Conservation (phyloP, 2,113 vertebrate genomes). For the Peucedramus taeniatus region DNA sequence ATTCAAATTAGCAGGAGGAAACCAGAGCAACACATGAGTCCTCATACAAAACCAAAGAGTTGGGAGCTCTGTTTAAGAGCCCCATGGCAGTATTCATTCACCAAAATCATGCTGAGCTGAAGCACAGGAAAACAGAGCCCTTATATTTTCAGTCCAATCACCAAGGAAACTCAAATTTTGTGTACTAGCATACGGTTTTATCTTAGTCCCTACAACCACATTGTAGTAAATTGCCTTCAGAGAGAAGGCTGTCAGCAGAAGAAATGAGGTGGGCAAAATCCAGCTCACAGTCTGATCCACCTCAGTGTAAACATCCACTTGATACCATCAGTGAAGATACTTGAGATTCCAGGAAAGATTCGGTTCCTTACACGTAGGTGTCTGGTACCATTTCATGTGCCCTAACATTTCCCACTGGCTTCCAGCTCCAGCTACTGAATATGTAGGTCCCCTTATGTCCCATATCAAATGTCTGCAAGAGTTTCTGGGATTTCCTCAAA, state of each 20-base stretch:
- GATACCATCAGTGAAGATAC: background rate
- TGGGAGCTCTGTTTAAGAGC: background rate
- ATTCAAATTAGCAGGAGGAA: background rate
- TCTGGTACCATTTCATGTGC: background rate
- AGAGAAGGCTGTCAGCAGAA: background rate
- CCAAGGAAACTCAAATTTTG: background rate
- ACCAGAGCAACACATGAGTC: background rate
- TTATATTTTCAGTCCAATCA: background rate
- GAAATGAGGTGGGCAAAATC: background rate
- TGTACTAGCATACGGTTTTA: background rate
- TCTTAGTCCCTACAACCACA: background rate
- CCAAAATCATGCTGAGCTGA: background rate
- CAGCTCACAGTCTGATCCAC: background rate
- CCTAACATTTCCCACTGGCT: background rate
- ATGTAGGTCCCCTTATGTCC: background rate
- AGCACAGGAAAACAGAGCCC: background rate
- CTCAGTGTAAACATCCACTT: background rate
- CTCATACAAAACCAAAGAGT: background rate
- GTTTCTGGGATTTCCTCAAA: background rate
- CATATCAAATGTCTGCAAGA: background rate
- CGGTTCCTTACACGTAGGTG: accelerated
- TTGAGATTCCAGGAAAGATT: background rate
- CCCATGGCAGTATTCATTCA: background rate
- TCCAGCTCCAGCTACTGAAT: background rate
- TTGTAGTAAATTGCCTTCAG: background rate